A percentile compares a stretch with the other conserved stretches of the same genome.
Conservation (phyloP, 2,888 invertebrate species). For the Erebia palarica region DNA sequence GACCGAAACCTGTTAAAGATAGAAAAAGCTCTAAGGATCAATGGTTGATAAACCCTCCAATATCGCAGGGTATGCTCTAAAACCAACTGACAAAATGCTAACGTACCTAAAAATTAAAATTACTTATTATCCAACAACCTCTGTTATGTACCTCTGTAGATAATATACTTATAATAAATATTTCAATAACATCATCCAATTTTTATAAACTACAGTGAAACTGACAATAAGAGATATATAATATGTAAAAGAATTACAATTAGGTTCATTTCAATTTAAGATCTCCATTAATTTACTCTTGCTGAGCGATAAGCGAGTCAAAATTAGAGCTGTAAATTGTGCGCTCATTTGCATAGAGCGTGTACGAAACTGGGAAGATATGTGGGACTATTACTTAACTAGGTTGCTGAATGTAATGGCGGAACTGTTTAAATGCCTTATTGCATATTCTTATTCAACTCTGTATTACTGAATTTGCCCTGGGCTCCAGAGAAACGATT, state of each 20-base stretch:
- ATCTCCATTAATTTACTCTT: conserved; percentile 5
- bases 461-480: conserved; percentile 41
- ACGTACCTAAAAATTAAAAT: too few relatives aligned
- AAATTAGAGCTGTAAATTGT: conserved; percentile 33
- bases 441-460: conserved; percentile 67
- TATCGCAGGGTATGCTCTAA: too few relatives aligned
- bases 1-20: too few relatives aligned
- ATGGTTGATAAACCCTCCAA: too few relatives aligned
- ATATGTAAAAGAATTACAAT: too few relatives aligned
- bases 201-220: not conserved
- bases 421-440: conserved; percentile 69
- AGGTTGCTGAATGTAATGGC: conserved; percentile 56
- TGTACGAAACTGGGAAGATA: conserved; percentile 53
- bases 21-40: too few relatives aligned
- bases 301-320: conserved; percentile 29
- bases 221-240: not conserved
- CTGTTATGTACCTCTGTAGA: too few relatives aligned
- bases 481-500: conserved; percentile 52
- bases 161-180: too few relatives aligned
- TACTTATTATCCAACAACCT: too few relatives aligned
- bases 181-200: too few relatives aligned
- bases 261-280: not conserved
- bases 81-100: too few relatives aligned
- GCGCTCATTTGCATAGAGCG: conserved; percentile 59
- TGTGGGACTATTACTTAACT: conserved; percentile 28